phyloP scores from a whole-genome alignment of 2,113 vertebrate species.

The Microtus oregoni region DNA sequence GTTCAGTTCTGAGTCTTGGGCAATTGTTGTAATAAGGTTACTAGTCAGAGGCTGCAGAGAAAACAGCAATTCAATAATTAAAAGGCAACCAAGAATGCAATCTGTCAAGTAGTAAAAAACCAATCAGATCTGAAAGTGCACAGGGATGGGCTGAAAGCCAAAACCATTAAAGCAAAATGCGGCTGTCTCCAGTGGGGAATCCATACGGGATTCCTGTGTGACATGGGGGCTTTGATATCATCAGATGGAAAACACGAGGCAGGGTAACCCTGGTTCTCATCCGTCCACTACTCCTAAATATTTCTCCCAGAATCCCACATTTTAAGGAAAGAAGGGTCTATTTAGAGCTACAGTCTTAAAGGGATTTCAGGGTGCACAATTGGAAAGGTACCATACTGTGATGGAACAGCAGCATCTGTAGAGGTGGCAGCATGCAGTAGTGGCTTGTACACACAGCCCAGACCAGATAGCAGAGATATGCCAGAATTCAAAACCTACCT shows the following conservation, averaged over 20 bases:
- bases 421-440: not conserved
- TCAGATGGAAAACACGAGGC: not conserved
- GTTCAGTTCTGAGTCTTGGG: slow-evolving; percentile 81
- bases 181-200: slow-evolving; percentile 7
- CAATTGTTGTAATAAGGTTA: slow-evolving; percentile 84
- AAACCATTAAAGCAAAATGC: slow-evolving; percentile 33
- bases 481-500: not conserved
- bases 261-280: not conserved
- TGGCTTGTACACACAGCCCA: not conserved
- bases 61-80: slow-evolving; percentile 84
- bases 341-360: not conserved
- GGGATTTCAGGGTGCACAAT: not conserved
- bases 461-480: not conserved
- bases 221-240: not conserved
- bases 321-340: not conserved
- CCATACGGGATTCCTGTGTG: not conserved
- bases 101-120: slow-evolving; percentile 72
- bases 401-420: not conserved
- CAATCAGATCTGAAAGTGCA: slow-evolving; percentile 72
- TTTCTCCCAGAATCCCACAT: not conserved
- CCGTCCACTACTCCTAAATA: not conserved
- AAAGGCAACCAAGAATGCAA: slow-evolving; percentile 82
- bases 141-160: slow-evolving; percentile 70
- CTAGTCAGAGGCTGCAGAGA: slow-evolving; percentile 81
- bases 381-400: too few relatives aligned